These are phyloP conservation scores for Ictalurus punctatus DNA, from an alignment of 2,113 vertebrate genomes.

Conservation along the genomic window DNA sequence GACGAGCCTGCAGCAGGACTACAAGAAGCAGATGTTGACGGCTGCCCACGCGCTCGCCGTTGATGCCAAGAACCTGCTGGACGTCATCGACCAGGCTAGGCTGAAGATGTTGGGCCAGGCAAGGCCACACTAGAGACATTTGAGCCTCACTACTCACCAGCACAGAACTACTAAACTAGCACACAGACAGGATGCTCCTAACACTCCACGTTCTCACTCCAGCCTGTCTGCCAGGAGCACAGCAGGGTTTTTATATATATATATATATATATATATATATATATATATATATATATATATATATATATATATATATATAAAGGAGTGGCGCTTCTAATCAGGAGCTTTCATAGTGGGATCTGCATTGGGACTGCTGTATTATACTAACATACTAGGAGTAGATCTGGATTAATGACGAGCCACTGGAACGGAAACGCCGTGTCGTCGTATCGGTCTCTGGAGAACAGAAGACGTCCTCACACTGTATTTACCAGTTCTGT, in stretches of 20 bases:
- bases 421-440: conserved; percentile 21
- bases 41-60: conserved; percentile 85
- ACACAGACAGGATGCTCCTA: conserved; percentile 32
- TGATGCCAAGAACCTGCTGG: conserved; percentile 82
- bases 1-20: conserved; percentile 88
- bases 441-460: conserved; percentile 38
- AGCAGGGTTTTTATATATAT: background rate
- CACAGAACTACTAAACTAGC: conserved; percentile 39
- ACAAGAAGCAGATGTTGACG: conserved; percentile 89
- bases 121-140: conserved; percentile 77
- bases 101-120: conserved; percentile 88
- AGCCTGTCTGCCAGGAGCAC: conserved; percentile 25
- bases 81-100: conserved; percentile 90
- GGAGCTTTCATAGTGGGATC: background rate
- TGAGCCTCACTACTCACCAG: conserved; percentile 22
- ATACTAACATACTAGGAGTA: conserved; percentile 6
- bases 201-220: conserved; percentile 26
- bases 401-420: conserved; percentile 23
- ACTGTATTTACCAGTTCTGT: conserved; percentile 49
- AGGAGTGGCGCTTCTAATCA: conserved; percentile 10
- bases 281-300: background rate
- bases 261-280: background rate
- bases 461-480: conserved; percentile 48
- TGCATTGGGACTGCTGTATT: conserved; percentile 26
- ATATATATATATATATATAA: background rate